These are phyloP conservation scores for Aphidius gifuensis DNA, from an alignment of 1,140 invertebrate species.

Conservation along the genomic window DNA sequence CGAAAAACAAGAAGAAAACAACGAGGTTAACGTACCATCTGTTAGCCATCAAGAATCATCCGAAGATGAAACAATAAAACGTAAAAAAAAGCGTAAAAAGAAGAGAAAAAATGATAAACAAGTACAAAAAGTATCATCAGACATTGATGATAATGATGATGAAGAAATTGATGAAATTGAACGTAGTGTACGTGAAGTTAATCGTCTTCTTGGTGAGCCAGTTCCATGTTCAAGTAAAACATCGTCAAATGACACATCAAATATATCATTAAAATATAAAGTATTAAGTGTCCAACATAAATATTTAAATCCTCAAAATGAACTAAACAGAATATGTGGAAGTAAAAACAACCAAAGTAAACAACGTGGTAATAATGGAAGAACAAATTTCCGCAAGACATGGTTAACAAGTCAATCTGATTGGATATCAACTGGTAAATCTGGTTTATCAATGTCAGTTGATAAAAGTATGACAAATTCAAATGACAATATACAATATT, in stretches of 20 bases:
- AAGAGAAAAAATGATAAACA: conserved; percentile 41
- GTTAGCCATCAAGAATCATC: conserved; percentile 40
- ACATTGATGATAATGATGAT: conserved; percentile 59
- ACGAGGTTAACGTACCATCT: conserved; percentile 59
- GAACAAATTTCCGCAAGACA: conserved; percentile 59
- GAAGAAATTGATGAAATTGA: conserved; percentile 73
- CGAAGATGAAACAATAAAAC: conserved; percentile 52
- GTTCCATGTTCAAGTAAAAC: conserved; percentile 39
- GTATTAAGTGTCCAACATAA: conserved; percentile 64
- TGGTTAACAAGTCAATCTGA: conserved; percentile 68
- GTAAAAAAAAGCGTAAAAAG: conserved; percentile 67
- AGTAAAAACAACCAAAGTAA: conserved; percentile 68
- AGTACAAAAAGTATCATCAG: conserved; percentile 30
- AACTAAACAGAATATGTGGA: conserved; percentile 83
- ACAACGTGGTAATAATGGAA: conserved; percentile 49
- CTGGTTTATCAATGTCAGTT: conserved; percentile 71
- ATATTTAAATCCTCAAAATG: conserved; percentile 79
- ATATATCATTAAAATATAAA: conserved; percentile 45
- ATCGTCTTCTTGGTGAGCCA: conserved; percentile 66
- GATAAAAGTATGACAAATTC: conserved; percentile 47
- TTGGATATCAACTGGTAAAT: conserved; percentile 67
- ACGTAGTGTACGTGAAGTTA: conserved; percentile 68
- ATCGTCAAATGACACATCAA: conserved; percentile 1
- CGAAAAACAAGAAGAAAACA: conserved; percentile 64
- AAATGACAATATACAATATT: conserved; percentile 59